Conservation (phyloP, 2,113 vertebrate genomes). For the Prunella himalayana region DNA sequence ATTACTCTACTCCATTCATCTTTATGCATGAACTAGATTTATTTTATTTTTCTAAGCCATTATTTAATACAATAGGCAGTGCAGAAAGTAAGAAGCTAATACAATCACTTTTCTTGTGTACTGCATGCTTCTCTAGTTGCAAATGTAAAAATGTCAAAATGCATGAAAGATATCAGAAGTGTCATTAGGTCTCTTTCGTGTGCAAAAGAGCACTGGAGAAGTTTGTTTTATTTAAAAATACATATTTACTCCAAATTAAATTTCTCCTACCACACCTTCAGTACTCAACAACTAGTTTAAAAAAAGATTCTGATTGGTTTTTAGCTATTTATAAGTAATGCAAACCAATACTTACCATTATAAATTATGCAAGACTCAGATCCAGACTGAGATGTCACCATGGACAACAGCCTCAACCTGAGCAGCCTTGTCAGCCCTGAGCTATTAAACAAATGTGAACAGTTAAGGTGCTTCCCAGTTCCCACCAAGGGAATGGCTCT, state of each 20-base stretch:
- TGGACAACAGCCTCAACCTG: neutral
- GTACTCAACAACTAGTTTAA: neutral
- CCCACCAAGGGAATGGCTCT: neutral
- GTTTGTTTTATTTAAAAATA: neutral
- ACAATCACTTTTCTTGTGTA: neutral
- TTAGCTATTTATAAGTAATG: neutral
- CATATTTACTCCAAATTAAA: neutral
- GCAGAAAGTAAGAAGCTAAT: slow-evolving; percentile 42
- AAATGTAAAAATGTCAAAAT: slow-evolving; percentile 21
- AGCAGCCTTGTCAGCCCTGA: neutral
- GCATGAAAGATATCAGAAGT: neutral
- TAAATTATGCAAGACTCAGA: neutral
- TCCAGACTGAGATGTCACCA: neutral
- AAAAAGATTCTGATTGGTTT: neutral
- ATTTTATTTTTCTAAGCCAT: slow-evolving; percentile 39
- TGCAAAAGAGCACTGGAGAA: neutral
- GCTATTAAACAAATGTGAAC: neutral
- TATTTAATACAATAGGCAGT: slow-evolving; percentile 44
- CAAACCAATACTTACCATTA: neutral
- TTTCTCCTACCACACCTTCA: neutral
- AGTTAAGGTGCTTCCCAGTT: neutral
- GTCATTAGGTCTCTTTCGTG: neutral
- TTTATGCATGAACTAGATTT: slow-evolving; percentile 51
- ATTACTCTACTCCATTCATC: slow-evolving; percentile 1
- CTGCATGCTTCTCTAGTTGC: neutral